These are phyloP conservation scores for Crocodylus rhombifer DNA, from an alignment of 2,797 vertebrate species.

Conservation along the genomic window DNA sequence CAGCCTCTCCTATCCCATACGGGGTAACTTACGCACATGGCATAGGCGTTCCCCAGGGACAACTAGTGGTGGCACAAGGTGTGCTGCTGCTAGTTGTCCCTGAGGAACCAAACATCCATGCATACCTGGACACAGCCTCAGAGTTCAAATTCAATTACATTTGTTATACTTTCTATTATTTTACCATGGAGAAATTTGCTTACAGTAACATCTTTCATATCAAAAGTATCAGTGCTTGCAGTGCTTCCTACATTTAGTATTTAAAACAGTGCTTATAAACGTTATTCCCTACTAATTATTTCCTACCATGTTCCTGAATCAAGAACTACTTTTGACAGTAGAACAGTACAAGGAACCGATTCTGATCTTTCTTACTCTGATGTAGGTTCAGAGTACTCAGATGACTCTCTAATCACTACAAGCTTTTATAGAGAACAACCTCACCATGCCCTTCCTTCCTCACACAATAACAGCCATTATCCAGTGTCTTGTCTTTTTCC, in stretches of 20 bases:
- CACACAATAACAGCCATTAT: background rate
- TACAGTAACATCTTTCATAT: background rate
- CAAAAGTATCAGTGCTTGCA: background rate
- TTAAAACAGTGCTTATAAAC: conserved; percentile 8
- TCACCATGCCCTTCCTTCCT: conserved; percentile 46
- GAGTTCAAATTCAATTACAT: background rate
- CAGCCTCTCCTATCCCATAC: too few relatives aligned
- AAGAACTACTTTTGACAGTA: background rate
- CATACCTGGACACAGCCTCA: too few relatives aligned
- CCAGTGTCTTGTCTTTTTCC: conserved; percentile 36
- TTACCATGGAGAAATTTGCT: conserved; percentile 3
- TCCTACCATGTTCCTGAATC: background rate
- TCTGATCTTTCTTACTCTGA: background rate
- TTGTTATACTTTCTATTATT: background rate
- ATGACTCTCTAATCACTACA: background rate
- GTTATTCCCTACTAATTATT: conserved; percentile 10
- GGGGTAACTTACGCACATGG: too few relatives aligned
- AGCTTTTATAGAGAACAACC: conserved; percentile 16
- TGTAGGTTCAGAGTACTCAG: conserved; percentile 17
- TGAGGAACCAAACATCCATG: too few relatives aligned
- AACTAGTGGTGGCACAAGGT: too few relatives aligned
- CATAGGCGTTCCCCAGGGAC: too few relatives aligned
- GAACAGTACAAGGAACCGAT: background rate
- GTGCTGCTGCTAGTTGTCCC: too few relatives aligned
- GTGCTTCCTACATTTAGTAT: background rate